These are phyloP conservation scores for Atrichornis clamosus DNA, from an alignment of 2,113 vertebrate genomes.

Conservation along the genomic window DNA sequence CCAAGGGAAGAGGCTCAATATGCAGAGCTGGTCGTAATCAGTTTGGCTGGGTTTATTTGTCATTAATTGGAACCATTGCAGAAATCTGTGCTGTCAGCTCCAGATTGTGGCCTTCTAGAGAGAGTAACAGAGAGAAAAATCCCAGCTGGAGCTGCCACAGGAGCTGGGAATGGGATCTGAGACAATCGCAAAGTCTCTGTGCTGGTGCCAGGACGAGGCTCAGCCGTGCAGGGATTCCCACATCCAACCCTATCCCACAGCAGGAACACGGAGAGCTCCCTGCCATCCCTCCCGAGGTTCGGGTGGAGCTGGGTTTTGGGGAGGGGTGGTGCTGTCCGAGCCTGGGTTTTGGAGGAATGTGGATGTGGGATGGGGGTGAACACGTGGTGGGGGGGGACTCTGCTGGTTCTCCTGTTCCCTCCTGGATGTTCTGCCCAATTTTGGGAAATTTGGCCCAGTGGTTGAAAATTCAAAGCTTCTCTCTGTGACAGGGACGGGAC, in stretches of 20 bases:
- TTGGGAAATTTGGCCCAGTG: not conserved
- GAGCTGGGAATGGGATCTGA: not conserved
- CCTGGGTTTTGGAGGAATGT: not conserved
- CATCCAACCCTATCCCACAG: too few species aligned
- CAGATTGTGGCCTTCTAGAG: not conserved
- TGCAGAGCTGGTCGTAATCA: not conserved
- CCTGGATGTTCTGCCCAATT: accelerated
- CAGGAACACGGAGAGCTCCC: not conserved
- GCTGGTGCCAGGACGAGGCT: not conserved
- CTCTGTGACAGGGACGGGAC: not conserved
- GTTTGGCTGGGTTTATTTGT: not conserved
- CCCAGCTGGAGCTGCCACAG: not conserved
- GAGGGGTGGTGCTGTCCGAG: not conserved
- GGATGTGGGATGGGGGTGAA: not conserved
- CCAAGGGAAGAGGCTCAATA: not conserved
- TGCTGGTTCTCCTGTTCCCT: accelerated
- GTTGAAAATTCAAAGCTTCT: not conserved
- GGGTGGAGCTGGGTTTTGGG: not conserved
- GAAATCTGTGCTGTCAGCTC: not conserved
- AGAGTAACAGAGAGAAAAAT: not conserved
- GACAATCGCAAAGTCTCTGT: not conserved
- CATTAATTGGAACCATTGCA: slow-evolving; percentile 11
- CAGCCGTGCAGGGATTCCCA: not conserved
- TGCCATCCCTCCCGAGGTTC: accelerated
- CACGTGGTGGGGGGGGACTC: not conserved